These are phyloP conservation scores for Odocoileus hemionus DNA, from an alignment of 2,113 vertebrate species.

Conservation along the genomic window DNA sequence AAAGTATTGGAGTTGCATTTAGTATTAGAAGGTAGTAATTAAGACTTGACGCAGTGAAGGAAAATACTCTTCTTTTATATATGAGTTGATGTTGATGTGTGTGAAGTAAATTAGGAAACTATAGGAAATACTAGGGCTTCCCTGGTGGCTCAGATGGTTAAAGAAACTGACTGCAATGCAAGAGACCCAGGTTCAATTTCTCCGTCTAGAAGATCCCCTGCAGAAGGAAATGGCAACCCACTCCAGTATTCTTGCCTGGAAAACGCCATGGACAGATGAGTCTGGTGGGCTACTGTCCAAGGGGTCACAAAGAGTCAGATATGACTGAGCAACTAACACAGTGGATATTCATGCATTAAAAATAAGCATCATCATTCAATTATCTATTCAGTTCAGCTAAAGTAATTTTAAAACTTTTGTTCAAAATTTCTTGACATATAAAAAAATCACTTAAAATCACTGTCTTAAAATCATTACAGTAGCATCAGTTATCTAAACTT, in stretches of 20 bases:
- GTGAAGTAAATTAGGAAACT: background rate
- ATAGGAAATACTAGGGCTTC: background rate
- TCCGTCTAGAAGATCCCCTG: background rate
- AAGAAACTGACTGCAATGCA: background rate
- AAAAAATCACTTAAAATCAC: background rate
- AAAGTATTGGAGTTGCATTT: no score
- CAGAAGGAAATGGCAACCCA: background rate
- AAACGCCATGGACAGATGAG: background rate
- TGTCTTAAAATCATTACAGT: background rate
- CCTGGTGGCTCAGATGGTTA: background rate
- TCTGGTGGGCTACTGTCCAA: background rate
- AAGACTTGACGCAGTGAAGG: background rate
- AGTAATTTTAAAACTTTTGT: background rate
- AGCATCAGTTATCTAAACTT: background rate
- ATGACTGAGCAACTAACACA: rapidly evolving
- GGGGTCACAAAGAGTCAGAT: background rate
- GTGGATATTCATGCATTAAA: background rate
- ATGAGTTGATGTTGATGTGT: background rate
- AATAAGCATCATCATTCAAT: background rate
- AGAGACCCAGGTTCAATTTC: background rate
- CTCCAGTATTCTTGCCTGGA: background rate
- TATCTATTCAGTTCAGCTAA: background rate
- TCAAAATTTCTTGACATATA: background rate
- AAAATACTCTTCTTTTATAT: background rate
- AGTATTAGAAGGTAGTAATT: background rate